Evolutionary conservation across 2,888 invertebrate species (phyloP).

Genomic region (Chromoteleia sp.): DNA sequence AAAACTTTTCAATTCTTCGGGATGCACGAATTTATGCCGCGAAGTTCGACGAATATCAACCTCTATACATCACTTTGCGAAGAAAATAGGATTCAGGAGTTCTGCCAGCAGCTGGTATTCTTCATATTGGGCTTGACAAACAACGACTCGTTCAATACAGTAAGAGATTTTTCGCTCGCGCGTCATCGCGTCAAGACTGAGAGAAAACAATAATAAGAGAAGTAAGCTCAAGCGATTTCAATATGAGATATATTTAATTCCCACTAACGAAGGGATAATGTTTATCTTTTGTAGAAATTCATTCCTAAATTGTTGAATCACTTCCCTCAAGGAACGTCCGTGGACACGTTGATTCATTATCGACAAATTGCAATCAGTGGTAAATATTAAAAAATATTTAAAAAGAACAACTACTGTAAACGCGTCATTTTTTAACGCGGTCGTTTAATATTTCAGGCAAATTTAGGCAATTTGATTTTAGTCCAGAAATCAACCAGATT

Average conservation of each 20-base stretch:
- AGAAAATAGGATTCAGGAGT: constrained; percentile 70
- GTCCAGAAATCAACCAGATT: constrained; percentile 24
- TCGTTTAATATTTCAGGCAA: constrained; percentile 40
- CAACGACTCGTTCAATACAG: constrained; percentile 75
- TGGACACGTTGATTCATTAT: constrained; percentile 77
- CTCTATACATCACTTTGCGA: constrained; percentile 74
- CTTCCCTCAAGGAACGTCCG: constrained; percentile 79
- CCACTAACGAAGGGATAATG: constrained; percentile 54
- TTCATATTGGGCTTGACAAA: constrained; percentile 74
- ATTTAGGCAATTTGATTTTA: constrained; percentile 54
- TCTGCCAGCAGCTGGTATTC: constrained; percentile 74
- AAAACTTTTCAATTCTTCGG: constrained; percentile 75
- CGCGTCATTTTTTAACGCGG: too few species aligned
- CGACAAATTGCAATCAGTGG: constrained; percentile 78
- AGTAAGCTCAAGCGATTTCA: constrained; percentile 70
- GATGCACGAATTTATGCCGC: constrained; percentile 75
- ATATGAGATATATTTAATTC: constrained; percentile 37
- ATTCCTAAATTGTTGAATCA: constrained; percentile 75
- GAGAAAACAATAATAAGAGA: constrained; percentile 67
- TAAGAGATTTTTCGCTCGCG: constrained; percentile 71
- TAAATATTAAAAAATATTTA: constrained; percentile 51
- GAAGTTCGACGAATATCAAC: constrained; percentile 70
- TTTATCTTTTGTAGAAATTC: constrained; percentile 69
- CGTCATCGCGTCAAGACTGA: constrained; percentile 70
- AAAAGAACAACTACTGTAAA: too few species aligned